Conservation (phyloP, 2,797 vertebrate species). For the Petrocephalus schoutedeni region DNA sequence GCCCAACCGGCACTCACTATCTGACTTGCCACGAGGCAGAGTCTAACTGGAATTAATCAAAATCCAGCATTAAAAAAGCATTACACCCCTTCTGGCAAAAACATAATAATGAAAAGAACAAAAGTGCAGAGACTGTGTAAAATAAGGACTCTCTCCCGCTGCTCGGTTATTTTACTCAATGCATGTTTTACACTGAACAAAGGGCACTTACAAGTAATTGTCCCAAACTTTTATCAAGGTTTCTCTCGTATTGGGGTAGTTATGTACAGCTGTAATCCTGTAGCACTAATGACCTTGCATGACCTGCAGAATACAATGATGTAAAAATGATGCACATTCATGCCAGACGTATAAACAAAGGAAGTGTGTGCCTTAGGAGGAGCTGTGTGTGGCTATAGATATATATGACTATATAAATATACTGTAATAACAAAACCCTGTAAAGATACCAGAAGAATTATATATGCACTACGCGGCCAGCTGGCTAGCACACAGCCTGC, state of each 20-base stretch:
- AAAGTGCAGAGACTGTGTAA: neutral
- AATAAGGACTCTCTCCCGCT: neutral
- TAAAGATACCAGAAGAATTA: neutral
- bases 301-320: neutral
- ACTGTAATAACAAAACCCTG: neutral
- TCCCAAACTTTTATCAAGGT: neutral
- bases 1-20: neutral
- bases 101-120: neutral
- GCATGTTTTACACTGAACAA: neutral
- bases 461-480: neutral
- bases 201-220: neutral
- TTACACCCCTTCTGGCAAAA: neutral
- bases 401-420: neutral
- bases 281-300: neutral
- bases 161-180: neutral
- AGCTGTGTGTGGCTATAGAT: neutral
- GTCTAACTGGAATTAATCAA: neutral
- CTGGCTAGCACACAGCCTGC: neutral
- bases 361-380: neutral
- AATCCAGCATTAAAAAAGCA: conserved; percentile 9
- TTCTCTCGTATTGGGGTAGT: neutral
- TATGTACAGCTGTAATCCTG: neutral
- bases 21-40: neutral
- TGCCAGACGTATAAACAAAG: neutral
- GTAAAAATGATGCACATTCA: neutral